Base-by-base conservation (phyloP, 2,888 invertebrate species). In the Tanaodytes sp. region DNA sequence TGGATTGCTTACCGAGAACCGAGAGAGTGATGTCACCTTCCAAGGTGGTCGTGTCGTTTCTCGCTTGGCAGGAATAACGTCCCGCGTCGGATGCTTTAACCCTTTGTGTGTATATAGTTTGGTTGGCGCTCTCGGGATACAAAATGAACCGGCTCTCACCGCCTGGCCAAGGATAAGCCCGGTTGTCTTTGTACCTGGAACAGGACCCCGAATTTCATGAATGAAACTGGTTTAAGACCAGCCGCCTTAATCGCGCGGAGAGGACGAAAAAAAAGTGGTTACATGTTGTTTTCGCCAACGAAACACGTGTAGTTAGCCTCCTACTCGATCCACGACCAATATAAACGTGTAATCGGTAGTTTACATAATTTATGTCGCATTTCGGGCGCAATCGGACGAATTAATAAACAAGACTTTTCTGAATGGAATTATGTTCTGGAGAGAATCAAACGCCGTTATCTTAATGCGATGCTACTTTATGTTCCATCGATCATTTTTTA, bases 81-180 rank as follows among this genome's bases (percentile, higher is more conserved):
- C 93, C 93, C 31, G 90, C 88, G 84, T 93, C 93, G 4, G 88
- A 87, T 45, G 88, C 86, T 31, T 88, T 87, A 19, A 91, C 89
- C 36, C 87, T 86, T 74, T 89, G 87, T 19, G 91, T 90, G 86
- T 92, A 92, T 76, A 93, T 88, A 49, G 93, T 93, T 86, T 93
- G 93, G 85, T 93, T 93, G 65, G 90, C 91, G 51, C 91, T 91
- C 84, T 92, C 91, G 0, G 93, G 92, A 81, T 91, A 92, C 75
- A 93, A 85, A 80, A 93, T 92, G 78, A 93, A 87, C 76, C 88
- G 90, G 30, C 92, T 92, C 49, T 90, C 88, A 39, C 89, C 90
- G 36, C 90, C 88, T 2, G 91, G 89, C 93, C 93, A 93, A 0
- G 93, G 93, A 82, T 93, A 93, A 12, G 91, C 88, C 52, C 89